Percentiles rank a stretch among this genome's conserved stretches.
Conservation (phyloP, 2,113 vertebrate species). For the Cryptotis parvus region DNA sequence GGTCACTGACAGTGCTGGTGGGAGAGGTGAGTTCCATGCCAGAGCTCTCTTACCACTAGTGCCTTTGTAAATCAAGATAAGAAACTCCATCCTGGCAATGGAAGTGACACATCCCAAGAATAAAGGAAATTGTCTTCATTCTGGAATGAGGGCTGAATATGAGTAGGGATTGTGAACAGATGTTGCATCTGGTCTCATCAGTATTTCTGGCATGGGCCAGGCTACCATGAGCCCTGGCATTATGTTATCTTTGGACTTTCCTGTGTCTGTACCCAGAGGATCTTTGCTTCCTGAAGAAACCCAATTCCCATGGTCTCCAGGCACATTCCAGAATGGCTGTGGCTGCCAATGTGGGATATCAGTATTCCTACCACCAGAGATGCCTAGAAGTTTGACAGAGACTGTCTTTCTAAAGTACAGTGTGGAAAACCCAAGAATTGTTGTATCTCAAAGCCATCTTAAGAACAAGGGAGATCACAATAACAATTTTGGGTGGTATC, state of each 20-base stretch:
- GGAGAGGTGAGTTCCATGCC: background rate
- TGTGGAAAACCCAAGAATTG: background rate
- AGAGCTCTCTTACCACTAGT: background rate
- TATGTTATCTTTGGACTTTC: background rate
- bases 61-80: constrained; percentile 35
- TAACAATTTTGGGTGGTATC: background rate
- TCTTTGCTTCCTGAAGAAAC: constrained; percentile 4
- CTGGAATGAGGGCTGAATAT: background rate
- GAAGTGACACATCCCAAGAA: background rate
- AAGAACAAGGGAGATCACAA: background rate
- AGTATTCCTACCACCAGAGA: background rate
- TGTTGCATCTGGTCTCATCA: background rate
- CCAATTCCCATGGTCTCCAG: background rate
- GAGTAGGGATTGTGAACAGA: background rate
- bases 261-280: background rate
- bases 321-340: background rate
- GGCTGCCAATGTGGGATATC: background rate
- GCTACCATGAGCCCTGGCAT: background rate
- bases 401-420: background rate
- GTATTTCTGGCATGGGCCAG: background rate
- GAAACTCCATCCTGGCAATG: background rate
- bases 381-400: background rate
- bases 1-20: background rate
- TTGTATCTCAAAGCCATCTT: background rate
- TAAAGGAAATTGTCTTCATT: background rate